phyloP scores from a whole-genome alignment of 2,113 vertebrate genomes.

The Nothocercus julius region DNA sequence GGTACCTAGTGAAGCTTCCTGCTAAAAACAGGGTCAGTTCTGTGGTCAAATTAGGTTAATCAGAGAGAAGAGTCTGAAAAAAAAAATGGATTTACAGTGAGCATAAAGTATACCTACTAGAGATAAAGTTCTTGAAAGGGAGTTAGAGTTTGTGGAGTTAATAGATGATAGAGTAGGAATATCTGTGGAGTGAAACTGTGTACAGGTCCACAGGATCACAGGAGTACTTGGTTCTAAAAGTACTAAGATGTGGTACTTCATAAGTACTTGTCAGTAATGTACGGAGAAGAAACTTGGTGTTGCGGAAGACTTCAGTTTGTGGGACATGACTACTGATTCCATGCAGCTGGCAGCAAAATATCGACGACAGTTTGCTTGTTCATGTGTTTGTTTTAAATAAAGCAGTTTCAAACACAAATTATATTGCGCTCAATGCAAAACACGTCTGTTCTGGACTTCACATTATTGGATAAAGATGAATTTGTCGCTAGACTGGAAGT shows the following conservation, averaged over 20 bases:
- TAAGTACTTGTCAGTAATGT: not conserved
- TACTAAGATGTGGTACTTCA: not conserved
- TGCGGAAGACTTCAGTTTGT: not conserved
- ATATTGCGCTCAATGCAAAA: not conserved
- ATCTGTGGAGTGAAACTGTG: not conserved
- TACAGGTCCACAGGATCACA: not conserved
- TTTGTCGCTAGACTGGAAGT: not conserved
- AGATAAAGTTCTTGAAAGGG: not conserved
- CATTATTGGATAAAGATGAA: conserved; percentile 8
- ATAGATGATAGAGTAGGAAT: not conserved
- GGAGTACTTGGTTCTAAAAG: not conserved
- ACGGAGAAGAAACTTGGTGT: fast-evolving
- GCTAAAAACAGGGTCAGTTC: not conserved
- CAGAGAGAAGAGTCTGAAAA: not conserved
- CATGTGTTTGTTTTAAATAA: not conserved
- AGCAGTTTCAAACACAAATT: not conserved
- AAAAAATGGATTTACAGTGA: not conserved
- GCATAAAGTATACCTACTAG: not conserved
- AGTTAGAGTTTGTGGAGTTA: not conserved
- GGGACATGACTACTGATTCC: not conserved
- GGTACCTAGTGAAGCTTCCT: not conserved
- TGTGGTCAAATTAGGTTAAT: not conserved
- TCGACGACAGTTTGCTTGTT: not conserved
- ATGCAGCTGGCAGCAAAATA: not conserved
- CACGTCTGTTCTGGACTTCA: not conserved